Percentiles rank a stretch among this genome's conserved stretches.
These are phyloP conservation scores for Caenorhabditis sp. DNA, from an alignment of 2,888 invertebrate genomes.

Conservation along the genomic window DNA sequence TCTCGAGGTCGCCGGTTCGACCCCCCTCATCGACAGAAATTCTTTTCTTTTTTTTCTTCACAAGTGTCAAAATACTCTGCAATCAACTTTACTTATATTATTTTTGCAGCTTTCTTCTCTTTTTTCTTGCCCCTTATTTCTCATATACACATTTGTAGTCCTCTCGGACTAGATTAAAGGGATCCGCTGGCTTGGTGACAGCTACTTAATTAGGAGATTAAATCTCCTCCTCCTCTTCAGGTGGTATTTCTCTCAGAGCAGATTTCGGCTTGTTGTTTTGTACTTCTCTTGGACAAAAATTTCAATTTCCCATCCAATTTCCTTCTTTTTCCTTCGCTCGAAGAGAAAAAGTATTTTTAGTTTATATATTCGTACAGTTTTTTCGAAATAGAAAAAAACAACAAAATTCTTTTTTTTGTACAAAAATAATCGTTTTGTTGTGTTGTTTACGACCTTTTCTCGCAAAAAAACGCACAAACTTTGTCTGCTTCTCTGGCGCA, in stretches of 20 bases:
- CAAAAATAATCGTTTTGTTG: not conserved
- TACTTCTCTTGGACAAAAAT: not conserved
- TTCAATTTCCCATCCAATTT: not conserved
- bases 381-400: not conserved
- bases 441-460: not conserved
- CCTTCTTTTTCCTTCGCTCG: not conserved
- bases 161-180: not conserved
- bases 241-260: not conserved
- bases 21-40: not conserved
- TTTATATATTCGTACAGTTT: not conserved
- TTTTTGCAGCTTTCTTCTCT: not conserved
- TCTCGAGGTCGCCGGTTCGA: too few species aligned
- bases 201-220: too few species aligned
- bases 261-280: not conserved
- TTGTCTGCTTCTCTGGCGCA: not conserved
- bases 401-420: not conserved
- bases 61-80: not conserved
- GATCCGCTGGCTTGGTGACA: too few species aligned
- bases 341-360: too few species aligned
- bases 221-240: too few species aligned
- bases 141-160: not conserved
- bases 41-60: not conserved
- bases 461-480: not conserved
- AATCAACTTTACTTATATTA: conserved; percentile 1
- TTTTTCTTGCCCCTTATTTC: too few species aligned